Conservation (phyloP, 2,797 vertebrate genomes). For the Argya squamiceps region DNA sequence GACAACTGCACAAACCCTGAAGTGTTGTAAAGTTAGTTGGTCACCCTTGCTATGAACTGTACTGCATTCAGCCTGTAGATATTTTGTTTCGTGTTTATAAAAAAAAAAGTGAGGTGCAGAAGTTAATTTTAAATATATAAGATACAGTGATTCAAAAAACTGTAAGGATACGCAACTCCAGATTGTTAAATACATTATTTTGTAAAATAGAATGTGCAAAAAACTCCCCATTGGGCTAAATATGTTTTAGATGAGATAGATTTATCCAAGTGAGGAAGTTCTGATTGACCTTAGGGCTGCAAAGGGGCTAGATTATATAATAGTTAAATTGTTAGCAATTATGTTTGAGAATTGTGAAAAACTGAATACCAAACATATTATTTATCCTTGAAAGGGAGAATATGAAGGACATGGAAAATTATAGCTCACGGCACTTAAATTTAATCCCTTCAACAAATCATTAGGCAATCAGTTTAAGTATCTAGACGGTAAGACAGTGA, state of each 20-base stretch:
- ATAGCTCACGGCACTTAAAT: background rate
- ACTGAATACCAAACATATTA: background rate
- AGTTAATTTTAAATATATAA: background rate
- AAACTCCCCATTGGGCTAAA: background rate
- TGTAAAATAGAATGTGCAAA: background rate
- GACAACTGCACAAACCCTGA: background rate
- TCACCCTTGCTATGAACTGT: background rate
- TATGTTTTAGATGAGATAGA: background rate
- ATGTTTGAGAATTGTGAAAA: background rate
- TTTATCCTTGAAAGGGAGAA: background rate
- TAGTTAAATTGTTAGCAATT: background rate
- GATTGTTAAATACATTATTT: background rate
- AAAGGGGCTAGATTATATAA: background rate
- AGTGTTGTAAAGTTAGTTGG: background rate
- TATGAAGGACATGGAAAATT: background rate
- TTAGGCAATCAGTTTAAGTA: slow-evolving; percentile 15
- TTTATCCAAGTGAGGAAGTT: background rate
- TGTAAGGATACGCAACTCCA: fast-evolving
- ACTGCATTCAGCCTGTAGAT: background rate
- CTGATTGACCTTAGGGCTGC: background rate
- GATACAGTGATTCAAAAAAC: background rate
- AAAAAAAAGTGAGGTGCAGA: background rate
- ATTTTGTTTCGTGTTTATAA: background rate
- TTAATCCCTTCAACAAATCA: slow-evolving; percentile 8
- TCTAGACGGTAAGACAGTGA: background rate